Evolutionary conservation across 2,888 invertebrate genomes (phyloP).

Genomic region (Liopterus haemorrhoidalis): DNA sequence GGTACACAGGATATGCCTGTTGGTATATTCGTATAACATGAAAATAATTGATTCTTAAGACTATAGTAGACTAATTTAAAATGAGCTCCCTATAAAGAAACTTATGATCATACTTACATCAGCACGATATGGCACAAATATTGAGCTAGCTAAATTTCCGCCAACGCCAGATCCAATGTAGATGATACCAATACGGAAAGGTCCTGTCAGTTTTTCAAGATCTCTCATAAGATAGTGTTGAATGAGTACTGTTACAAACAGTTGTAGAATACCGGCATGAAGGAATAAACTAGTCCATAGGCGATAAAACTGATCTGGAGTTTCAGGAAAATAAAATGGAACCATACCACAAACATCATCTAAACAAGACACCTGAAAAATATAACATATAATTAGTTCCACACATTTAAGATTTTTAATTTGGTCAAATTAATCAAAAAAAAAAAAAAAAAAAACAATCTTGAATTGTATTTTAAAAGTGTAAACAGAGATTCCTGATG

Average conservation of each 20-base stretch:
- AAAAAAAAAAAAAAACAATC: too few species aligned
- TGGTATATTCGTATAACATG: too few species aligned
- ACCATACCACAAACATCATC: slow-evolving; percentile 96
- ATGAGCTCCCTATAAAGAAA: too few species aligned
- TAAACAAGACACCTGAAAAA: slow-evolving; percentile 85
- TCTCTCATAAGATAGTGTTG: slow-evolving; percentile 95
- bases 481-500: too few species aligned
- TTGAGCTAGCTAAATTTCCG: slow-evolving; percentile 94
- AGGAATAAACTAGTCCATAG: slow-evolving; percentile 94
- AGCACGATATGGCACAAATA: slow-evolving; percentile 94
- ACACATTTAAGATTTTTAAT: too few species aligned
- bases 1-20: too few species aligned
- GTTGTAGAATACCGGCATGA: slow-evolving; percentile 90
- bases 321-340: slow-evolving; percentile 84
- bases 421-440: too few species aligned
- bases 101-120: slow-evolving; percentile 75
- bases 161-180: slow-evolving; percentile 93
- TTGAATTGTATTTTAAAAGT: too few species aligned
- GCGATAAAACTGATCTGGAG: slow-evolving; percentile 95
- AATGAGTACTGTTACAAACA: slow-evolving; percentile 79
- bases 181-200: slow-evolving; percentile 83
- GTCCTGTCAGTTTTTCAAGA: slow-evolving; percentile 92
- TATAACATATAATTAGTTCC: too few species aligned
- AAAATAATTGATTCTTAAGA: too few species aligned
- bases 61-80: too few species aligned